These are phyloP conservation scores for Carollia perspicillata DNA, from an alignment of 2,113 vertebrate genomes.

Conservation along the genomic window DNA sequence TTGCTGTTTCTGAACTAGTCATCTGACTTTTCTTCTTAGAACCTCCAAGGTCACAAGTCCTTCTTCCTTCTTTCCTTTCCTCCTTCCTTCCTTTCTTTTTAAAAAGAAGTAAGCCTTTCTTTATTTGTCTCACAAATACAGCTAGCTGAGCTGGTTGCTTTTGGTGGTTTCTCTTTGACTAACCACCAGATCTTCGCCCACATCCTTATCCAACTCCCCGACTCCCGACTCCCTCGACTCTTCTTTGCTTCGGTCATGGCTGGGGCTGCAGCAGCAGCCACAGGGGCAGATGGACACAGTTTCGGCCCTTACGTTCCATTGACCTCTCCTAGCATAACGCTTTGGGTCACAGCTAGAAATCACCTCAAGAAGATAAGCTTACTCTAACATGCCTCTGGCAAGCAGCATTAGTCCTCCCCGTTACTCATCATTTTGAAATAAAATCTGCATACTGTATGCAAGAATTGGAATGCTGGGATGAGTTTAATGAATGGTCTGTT, in stretches of 20 bases:
- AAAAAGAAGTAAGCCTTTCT: background rate
- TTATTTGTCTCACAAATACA: background rate
- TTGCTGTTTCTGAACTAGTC: background rate
- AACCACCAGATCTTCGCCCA: background rate
- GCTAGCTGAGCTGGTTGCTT: background rate
- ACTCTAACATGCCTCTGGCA: background rate
- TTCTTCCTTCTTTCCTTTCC: too few relatives aligned
- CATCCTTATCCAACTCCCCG: background rate
- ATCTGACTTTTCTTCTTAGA: background rate
- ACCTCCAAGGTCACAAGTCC: background rate
- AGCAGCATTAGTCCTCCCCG: background rate
- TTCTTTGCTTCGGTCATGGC: background rate
- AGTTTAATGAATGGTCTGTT: background rate
- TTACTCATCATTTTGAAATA: background rate
- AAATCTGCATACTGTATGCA: background rate
- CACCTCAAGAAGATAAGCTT: background rate
- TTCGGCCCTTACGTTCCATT: background rate
- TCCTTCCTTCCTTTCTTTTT: background rate
- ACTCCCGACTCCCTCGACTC: too few relatives aligned
- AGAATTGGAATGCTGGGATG: background rate
- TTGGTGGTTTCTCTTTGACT: too few relatives aligned
- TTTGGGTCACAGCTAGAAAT: background rate
- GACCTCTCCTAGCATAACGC: background rate
- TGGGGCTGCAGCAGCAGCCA: background rate
- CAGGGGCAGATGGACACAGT: background rate